phyloP scores from a whole-genome alignment of 35 echinoderm and acorn worm species.

The Ptychodera flava region DNA sequence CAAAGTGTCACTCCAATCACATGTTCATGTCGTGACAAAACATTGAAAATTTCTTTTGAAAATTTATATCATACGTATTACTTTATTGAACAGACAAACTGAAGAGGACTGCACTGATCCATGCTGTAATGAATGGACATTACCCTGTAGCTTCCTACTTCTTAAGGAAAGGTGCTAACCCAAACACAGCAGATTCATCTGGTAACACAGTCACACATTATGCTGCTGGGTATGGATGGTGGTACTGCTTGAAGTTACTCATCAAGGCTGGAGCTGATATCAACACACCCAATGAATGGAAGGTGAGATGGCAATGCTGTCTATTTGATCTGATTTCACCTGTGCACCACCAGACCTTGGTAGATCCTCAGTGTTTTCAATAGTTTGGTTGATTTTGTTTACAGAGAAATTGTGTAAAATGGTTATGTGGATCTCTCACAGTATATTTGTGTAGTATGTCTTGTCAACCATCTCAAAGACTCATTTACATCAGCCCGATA shows the following conservation, averaged over 20 bases:
- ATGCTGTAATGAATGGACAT: slow-evolving; percentile 85
- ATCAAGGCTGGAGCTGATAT: slow-evolving; percentile 60
- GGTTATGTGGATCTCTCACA: no score
- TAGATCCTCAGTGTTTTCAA: no score
- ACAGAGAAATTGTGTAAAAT: no score
- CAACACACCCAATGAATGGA: slow-evolving; percentile 81
- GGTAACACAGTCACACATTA: slow-evolving; percentile 81
- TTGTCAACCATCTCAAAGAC: no score
- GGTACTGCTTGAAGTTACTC: slow-evolving; percentile 56
- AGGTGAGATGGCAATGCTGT: slow-evolving; percentile 32
- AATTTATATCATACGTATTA: no score
- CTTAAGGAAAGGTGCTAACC: slow-evolving; percentile 72
- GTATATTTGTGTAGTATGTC: no score
- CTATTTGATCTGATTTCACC: neutral
- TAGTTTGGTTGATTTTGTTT: no score
- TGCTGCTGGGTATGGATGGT: slow-evolving; percentile 86
- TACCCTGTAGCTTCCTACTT: slow-evolving; percentile 58
- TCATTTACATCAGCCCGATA: no score
- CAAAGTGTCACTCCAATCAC: no score
- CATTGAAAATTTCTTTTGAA: no score
- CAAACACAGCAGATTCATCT: slow-evolving; percentile 74
- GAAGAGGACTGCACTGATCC: slow-evolving; percentile 61
- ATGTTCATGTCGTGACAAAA: no score
- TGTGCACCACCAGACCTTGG: neutral
- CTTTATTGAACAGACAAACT: slow-evolving; percentile 71